phyloP scores from a whole-genome alignment of 1,140 invertebrate genomes.

The Andricus grossulariae region DNA sequence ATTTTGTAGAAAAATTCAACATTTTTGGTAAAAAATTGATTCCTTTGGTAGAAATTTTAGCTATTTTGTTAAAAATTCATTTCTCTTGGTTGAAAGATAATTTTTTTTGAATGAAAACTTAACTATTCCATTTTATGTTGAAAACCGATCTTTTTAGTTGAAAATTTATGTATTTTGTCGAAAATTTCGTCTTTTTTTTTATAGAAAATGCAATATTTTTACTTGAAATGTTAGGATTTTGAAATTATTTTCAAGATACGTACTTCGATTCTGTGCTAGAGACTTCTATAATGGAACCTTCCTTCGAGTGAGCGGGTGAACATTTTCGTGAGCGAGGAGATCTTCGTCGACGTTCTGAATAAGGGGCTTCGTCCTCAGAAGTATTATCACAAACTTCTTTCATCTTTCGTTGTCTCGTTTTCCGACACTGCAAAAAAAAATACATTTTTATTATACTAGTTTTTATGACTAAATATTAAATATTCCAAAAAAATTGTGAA shows the following conservation, averaged over 20 bases:
- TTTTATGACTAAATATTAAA: constrained; percentile 6
- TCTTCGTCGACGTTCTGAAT: constrained; percentile 37
- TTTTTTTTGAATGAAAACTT: too few relatives aligned
- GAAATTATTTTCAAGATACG: constrained; percentile 5
- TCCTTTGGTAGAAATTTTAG: too few relatives aligned
- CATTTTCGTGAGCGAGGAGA: constrained; percentile 35
- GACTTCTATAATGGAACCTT: constrained; percentile 57
- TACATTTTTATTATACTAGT: constrained; percentile 31
- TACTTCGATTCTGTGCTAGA: constrained; percentile 58
- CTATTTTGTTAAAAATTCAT: too few relatives aligned
- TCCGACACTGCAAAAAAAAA: constrained; percentile 32
- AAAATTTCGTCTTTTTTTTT: too few relatives aligned
- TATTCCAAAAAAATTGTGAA: background rate
- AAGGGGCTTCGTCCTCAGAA: constrained; percentile 52
- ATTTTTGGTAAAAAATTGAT: too few relatives aligned
- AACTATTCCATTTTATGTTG: too few relatives aligned
- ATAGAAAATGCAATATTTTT: too few relatives aligned
- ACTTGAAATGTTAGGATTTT: background rate
- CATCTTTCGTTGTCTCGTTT: constrained; percentile 28
- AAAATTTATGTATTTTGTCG: too few relatives aligned
- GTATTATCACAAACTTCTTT: constrained; percentile 44
- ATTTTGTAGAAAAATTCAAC: too few relatives aligned
- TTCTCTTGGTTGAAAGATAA: too few relatives aligned
- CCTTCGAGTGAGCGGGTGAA: constrained; percentile 19
- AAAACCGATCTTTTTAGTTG: too few relatives aligned